phyloP scores from a whole-genome alignment of 2,888 invertebrate species.

The Troglohyphantes excavatus region DNA sequence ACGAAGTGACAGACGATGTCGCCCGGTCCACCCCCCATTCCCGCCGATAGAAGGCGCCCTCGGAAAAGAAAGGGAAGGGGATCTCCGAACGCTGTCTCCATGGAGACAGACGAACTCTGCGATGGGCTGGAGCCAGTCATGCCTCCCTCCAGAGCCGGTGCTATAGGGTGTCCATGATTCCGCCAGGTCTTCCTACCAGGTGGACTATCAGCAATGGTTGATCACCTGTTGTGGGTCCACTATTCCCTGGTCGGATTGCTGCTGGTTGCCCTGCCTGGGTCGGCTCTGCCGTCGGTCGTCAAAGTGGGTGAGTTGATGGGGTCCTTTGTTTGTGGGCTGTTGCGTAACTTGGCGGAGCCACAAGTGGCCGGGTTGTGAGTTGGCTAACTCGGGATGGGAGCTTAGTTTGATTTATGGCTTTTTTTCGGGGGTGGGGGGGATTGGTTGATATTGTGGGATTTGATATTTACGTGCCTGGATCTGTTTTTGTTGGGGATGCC shows the following conservation, averaged over 20 bases:
- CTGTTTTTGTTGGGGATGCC: too few relatives aligned
- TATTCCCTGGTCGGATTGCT: neutral
- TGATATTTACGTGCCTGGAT: too few relatives aligned
- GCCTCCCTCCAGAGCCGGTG: slow-evolving; percentile 11
- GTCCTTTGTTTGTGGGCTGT: neutral
- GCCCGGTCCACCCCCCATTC: neutral
- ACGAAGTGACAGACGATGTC: neutral
- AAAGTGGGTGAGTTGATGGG: slow-evolving; percentile 31
- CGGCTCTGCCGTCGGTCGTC: slow-evolving; percentile 36
- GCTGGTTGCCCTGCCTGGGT: slow-evolving; percentile 7
- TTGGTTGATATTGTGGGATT: too few relatives aligned
- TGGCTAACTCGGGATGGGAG: too few relatives aligned
- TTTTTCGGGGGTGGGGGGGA: too few relatives aligned
- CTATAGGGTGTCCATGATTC: slow-evolving; percentile 13
- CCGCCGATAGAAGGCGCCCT: neutral
- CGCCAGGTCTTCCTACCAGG: slow-evolving; percentile 2
- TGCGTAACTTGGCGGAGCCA: slow-evolving; percentile 10
- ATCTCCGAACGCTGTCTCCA: slow-evolving; percentile 15
- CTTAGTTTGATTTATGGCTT: too few relatives aligned
- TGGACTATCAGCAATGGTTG: slow-evolving; percentile 35
- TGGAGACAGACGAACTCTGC: slow-evolving; percentile 32
- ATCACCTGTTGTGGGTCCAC: neutral
- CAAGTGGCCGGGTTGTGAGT: neutral
- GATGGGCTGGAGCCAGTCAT: slow-evolving; percentile 36
- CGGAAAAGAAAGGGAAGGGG: neutral